Percentiles rank a stretch among this genome's conserved stretches.
These are phyloP conservation scores for Embiotoca jacksoni DNA, from an alignment of 2,113 vertebrate species.

Conservation along the genomic window DNA sequence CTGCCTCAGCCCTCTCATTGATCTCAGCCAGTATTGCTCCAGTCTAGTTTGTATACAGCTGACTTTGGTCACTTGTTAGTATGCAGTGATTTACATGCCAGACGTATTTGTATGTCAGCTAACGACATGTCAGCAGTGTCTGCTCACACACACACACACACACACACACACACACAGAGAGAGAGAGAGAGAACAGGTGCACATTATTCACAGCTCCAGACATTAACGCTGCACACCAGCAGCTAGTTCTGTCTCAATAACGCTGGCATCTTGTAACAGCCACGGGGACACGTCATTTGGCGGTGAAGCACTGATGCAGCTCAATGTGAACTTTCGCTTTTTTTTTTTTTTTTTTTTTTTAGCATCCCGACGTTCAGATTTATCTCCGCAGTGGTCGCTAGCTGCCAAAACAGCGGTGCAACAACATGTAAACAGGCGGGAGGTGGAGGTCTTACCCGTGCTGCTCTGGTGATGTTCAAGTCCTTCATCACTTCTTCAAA, in stretches of 20 bases:
- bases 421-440: conserved; percentile 41
- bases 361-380: conserved; percentile 36
- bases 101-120: conserved; percentile 20
- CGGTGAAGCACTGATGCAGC: neutral
- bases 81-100: neutral
- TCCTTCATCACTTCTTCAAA: conserved; percentile 98
- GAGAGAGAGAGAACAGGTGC: conserved; percentile 65
- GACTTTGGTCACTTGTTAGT: neutral
- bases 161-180: too few relatives aligned
- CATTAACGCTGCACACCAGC: conserved; percentile 8
- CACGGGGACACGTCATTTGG: neutral
- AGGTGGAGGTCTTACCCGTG: conserved; percentile 87
- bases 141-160: neutral
- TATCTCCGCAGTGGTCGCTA: conserved; percentile 63
- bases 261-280: neutral
- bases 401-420: conserved; percentile 63
- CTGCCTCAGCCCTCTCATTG: neutral
- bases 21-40: neutral
- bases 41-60: neutral
- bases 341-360: neutral
- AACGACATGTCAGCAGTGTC: conserved; percentile 29
- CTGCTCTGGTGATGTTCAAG: conserved; percentile 93
- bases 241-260: neutral
- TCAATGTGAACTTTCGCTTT: conserved; percentile 45
- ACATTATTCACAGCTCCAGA: conserved; percentile 42